A percentile compares a stretch with the other conserved stretches of the same genome.
Conservation (phyloP, 1,140 invertebrate species). For the Meloidogyne exigua region DNA sequence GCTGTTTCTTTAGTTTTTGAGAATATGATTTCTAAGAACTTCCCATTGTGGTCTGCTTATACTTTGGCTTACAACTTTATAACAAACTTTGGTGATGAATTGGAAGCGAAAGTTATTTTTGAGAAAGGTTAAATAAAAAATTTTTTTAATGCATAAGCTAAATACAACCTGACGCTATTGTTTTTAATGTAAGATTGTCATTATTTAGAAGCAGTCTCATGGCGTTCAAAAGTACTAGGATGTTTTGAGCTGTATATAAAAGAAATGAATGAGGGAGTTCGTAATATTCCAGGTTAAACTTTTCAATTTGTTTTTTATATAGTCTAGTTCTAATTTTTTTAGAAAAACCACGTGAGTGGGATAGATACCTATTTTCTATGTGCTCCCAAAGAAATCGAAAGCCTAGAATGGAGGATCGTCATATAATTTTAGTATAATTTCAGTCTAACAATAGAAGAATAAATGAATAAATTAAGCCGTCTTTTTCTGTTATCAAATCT, state of each 20-base stretch:
- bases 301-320: background rate
- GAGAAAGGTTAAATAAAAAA: background rate
- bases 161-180: no score
- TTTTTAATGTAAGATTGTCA: background rate
- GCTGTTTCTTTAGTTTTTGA: slow-evolving; percentile 13
- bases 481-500: slow-evolving; percentile 18
- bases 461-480: slow-evolving; percentile 8
- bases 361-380: slow-evolving; percentile 5
- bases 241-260: slow-evolving; percentile 16
- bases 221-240: slow-evolving; percentile 1
- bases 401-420: slow-evolving; percentile 31
- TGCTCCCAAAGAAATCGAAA: slow-evolving; percentile 29
- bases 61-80: slow-evolving; percentile 25
- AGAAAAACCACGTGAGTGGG: background rate
- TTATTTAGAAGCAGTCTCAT: background rate
- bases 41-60: slow-evolving; percentile 26
- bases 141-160: no score
- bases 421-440: slow-evolving; percentile 12
- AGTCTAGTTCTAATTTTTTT: background rate
- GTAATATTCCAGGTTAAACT: slow-evolving; percentile 9
- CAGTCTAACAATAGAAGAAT: background rate
- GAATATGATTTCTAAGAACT: slow-evolving; percentile 15
- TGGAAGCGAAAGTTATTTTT: background rate
- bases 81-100: slow-evolving; percentile 15
- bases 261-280: slow-evolving; percentile 2